A percentile compares a stretch with the other conserved stretches of the same genome.
These are phyloP conservation scores for Matsumyia berberina DNA, from an alignment of 2,888 invertebrate genomes.

Conservation along the genomic window DNA sequence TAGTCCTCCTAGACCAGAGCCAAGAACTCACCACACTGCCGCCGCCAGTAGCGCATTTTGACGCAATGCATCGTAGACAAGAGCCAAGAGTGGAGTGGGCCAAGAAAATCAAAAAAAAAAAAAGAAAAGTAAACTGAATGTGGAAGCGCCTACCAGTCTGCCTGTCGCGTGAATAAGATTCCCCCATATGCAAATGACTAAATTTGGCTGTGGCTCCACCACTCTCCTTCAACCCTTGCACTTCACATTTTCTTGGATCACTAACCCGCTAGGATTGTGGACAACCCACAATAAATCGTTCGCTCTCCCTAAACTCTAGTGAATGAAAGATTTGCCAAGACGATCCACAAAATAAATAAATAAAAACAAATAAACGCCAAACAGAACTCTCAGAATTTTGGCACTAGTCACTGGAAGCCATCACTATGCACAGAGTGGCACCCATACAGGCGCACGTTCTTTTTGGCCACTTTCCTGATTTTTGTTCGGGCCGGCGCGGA, in stretches of 20 bases:
- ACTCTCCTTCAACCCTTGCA: slow-evolving; percentile 15
- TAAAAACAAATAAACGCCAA: slow-evolving; percentile 27
- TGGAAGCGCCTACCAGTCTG: slow-evolving; percentile 72
- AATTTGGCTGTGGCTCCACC: slow-evolving; percentile 48
- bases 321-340: slow-evolving; percentile 67
- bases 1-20: slow-evolving; percentile 69
- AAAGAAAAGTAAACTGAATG: slow-evolving; percentile 1
- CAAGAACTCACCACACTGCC: slow-evolving; percentile 56
- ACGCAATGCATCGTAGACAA: slow-evolving; percentile 75
- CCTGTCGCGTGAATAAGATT: slow-evolving; percentile 53
- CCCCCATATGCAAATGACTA: slow-evolving; percentile 34
- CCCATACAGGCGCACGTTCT: slow-evolving; percentile 32
- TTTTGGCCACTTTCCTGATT: slow-evolving; percentile 74
- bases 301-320: slow-evolving; percentile 43
- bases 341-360: slow-evolving; percentile 13
- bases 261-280: slow-evolving; percentile 55
- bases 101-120: slow-evolving; percentile 49
- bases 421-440: slow-evolving; percentile 35
- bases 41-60: slow-evolving; percentile 68
- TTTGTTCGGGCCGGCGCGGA: slow-evolving; percentile 59
- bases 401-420: slow-evolving; percentile 73
- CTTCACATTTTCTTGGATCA: slow-evolving; percentile 34
- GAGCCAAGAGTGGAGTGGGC: slow-evolving; percentile 70
- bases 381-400: slow-evolving; percentile 65
- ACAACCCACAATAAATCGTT: slow-evolving; percentile 67